phyloP scores from a whole-genome alignment of 92 coral and sea anemone genomes.

The Paramuricea clavata region DNA sequence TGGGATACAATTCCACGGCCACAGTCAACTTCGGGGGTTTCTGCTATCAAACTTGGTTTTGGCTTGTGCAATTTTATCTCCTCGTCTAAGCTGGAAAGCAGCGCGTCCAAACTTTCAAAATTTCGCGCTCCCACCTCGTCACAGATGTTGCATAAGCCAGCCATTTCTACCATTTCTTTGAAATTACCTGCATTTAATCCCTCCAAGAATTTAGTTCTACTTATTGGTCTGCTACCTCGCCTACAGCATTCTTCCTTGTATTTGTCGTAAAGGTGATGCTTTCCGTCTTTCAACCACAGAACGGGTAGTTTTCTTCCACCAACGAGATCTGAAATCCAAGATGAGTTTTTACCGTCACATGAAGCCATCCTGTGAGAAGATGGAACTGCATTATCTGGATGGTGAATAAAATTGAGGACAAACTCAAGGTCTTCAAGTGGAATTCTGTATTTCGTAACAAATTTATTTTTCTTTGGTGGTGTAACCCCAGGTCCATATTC shows the following conservation, averaged over 20 bases:
- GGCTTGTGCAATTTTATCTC: too few relatives aligned
- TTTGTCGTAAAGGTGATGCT: slow-evolving; percentile 11
- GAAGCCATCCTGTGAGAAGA: slow-evolving; percentile 31
- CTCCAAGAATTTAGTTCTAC: neutral
- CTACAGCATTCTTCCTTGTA: neutral
- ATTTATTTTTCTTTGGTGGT: slow-evolving; percentile 2
- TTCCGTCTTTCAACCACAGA: neutral
- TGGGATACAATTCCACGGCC: too few relatives aligned
- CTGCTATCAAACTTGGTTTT: too few relatives aligned
- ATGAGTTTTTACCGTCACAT: slow-evolving; percentile 14
- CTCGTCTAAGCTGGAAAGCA: too few relatives aligned
- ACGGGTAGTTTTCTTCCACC: neutral
- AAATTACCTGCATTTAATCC: neutral
- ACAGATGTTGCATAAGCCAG: slow-evolving; percentile 32
- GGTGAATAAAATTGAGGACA: slow-evolving; percentile 57
- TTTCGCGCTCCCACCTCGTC: too few relatives aligned
- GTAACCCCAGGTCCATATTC: slow-evolving; percentile 10
- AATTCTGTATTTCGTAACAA: slow-evolving; percentile 32
- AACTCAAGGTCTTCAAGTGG: slow-evolving; percentile 44
- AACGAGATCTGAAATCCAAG: slow-evolving; percentile 1
- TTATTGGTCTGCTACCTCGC: slow-evolving; percentile 6
- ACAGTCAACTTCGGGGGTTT: too few relatives aligned
- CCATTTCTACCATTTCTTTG: neutral
- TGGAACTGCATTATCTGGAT: neutral
- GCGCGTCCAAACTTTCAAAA: too few relatives aligned